phyloP scores from a whole-genome alignment of 2,888 invertebrate species.

The Rotaria sp. region DNA sequence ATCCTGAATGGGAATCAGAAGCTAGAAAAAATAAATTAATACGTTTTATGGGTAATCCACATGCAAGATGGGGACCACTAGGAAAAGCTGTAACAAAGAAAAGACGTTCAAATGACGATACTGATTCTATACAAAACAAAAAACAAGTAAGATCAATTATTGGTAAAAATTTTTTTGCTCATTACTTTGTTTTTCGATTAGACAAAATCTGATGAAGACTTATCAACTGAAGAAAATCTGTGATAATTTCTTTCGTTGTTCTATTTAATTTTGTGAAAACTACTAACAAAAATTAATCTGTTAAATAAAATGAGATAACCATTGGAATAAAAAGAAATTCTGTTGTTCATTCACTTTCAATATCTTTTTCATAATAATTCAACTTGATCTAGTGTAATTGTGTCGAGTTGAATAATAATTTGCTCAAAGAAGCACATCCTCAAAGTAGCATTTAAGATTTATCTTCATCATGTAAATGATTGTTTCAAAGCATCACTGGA shows the following conservation, averaged over 20 bases:
- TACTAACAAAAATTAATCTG: background rate
- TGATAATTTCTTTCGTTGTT: background rate
- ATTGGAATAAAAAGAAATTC: too few species aligned
- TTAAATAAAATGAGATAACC: background rate
- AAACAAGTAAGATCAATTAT: background rate
- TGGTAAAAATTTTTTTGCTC: background rate
- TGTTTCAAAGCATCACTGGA: too few species aligned
- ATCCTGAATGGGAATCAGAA: constrained; percentile 32
- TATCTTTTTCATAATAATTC: too few species aligned
- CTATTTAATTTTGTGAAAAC: background rate
- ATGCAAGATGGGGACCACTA: constrained; percentile 37
- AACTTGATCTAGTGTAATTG: too few species aligned
- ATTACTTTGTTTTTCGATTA: background rate
- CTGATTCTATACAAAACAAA: background rate
- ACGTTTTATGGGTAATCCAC: constrained; percentile 32
- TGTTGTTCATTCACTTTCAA: too few species aligned
- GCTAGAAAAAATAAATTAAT: constrained; percentile 38
- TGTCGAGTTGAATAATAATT: too few species aligned
- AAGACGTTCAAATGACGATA: background rate
- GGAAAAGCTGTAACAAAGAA: background rate
- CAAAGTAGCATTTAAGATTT: too few species aligned
- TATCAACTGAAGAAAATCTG: background rate
- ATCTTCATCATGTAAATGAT: too few species aligned
- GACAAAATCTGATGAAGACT: background rate
- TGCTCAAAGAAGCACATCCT: too few species aligned